Conservation (phyloP, 2,797 vertebrate genomes). For the Sciurus vulgaris region DNA sequence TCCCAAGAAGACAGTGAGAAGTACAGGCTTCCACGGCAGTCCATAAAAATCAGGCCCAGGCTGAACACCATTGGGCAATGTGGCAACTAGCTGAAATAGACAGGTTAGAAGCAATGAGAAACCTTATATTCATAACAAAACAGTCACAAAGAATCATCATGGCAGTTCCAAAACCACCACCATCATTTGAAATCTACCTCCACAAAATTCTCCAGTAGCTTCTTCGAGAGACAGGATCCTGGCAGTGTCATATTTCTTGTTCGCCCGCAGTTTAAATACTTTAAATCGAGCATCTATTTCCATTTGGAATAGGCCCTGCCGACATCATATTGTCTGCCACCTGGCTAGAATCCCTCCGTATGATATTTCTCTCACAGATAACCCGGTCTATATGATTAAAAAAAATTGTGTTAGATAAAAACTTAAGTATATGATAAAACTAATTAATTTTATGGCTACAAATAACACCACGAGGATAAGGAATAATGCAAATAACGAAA, state of each 20-base stretch:
- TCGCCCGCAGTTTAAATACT: neutral
- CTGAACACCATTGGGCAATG: constrained; percentile 93
- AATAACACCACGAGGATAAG: constrained; percentile 7
- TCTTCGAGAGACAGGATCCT: neutral
- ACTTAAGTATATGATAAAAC: neutral
- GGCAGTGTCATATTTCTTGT: neutral
- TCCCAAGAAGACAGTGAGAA: constrained; percentile 91
- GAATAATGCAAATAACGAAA: neutral
- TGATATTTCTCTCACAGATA: neutral
- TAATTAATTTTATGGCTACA: neutral
- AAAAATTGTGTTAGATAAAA: neutral
- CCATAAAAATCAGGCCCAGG: constrained; percentile 95
- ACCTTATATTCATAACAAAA: neutral
- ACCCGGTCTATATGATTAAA: neutral
- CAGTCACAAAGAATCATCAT: neutral
- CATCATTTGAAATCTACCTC: neutral
- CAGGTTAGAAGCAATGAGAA: constrained; percentile 52
- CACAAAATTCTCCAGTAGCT: neutral
- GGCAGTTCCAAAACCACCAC: neutral
- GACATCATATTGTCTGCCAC: neutral
- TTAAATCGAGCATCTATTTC: neutral
- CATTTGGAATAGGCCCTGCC: neutral
- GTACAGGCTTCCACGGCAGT: constrained; percentile 94
- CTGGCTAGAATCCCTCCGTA: neutral
- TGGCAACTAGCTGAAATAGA: constrained; percentile 90